Base-by-base conservation (phyloP, 2,888 invertebrate species). In the Caenorhabditis sp. region DNA sequence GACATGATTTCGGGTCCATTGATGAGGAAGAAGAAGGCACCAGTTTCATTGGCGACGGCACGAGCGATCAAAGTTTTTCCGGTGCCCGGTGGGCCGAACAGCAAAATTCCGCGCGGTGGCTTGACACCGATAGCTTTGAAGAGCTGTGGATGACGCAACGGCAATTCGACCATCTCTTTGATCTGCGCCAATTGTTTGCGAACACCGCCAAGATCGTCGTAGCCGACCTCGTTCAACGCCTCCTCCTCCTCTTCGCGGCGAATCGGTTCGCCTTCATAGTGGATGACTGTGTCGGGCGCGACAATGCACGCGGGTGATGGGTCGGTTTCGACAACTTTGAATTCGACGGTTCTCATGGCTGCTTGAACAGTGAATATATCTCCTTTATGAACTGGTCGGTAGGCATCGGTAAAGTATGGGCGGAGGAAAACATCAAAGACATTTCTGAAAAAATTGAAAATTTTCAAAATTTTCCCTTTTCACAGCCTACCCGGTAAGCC, bases 1-100 rank as follows among this genome's bases (percentile, higher is more conserved):
- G 95, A 96, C 99, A 99, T 99, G 87, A 99, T 99, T 91, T 99
- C 99, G 0, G 99, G 99, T 8, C 97, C 97, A 89, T 99, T 99
- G 88, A 97, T 96, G 69, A 99, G 91, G 91, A 97, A 99, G 92
- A 99, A 99, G 91, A 99, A 99, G 1, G 99, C 97, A 88, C 95
- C 99, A 10, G 99, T 99, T 90, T 99, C 99, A 87, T 99, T 99
- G 63, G 99, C 99, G 0, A 99, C 99, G 69, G 99, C 99, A 62
- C 99, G 92, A 17, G 99, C 99, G 87, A 99, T 95, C 61, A 99
- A 91, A 0, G 99, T 99, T 90, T 99, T 99, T 83, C 96, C 96
- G 26, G 95, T 95, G 68, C 91, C 89, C 21, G 89, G 89, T 1
- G 97, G 97, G 6, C 99, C 99, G 89, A 96, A 99, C 89, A 99